These are phyloP conservation scores for Corythornis leucogaster DNA, from an alignment of 2,797 vertebrate species.

Conservation along the genomic window DNA sequence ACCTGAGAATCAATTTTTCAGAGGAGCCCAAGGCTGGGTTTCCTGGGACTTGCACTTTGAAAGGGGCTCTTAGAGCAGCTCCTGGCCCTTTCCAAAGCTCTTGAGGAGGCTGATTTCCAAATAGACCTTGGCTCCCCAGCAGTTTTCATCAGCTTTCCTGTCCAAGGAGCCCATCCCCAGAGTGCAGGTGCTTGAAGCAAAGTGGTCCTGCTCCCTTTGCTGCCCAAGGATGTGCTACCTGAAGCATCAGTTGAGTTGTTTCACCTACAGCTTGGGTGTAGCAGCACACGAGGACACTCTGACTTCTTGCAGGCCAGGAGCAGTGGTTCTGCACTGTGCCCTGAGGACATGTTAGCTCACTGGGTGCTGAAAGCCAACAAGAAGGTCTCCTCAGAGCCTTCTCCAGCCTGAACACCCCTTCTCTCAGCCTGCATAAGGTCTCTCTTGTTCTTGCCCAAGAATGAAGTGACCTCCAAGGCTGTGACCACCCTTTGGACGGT, in stretches of 20 bases:
- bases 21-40: not conserved
- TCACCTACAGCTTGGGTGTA: not conserved
- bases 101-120: not conserved
- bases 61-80: not conserved
- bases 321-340: not conserved
- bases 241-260: fast-evolving
- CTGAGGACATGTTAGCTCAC: fast-evolving
- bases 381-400: not conserved
- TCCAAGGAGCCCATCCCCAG: not conserved
- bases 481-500: fast-evolving
- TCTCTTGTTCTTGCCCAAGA: not conserved
- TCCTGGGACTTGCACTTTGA: not conserved
- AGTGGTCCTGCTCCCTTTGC: not conserved
- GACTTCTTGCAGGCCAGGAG: not conserved
- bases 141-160: not conserved
- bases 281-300: not conserved
- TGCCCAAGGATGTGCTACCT: fast-evolving
- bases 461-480: fast-evolving
- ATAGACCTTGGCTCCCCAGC: not conserved
- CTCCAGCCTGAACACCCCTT: not conserved
- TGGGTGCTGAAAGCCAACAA: not conserved
- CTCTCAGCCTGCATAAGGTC: fast-evolving
- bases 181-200: not conserved
- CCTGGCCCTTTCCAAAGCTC: not conserved
- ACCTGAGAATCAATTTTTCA: not conserved